phyloP scores from a whole-genome alignment of 2,888 invertebrate genomes.

The Caenorhabditis sulstoni region DNA sequence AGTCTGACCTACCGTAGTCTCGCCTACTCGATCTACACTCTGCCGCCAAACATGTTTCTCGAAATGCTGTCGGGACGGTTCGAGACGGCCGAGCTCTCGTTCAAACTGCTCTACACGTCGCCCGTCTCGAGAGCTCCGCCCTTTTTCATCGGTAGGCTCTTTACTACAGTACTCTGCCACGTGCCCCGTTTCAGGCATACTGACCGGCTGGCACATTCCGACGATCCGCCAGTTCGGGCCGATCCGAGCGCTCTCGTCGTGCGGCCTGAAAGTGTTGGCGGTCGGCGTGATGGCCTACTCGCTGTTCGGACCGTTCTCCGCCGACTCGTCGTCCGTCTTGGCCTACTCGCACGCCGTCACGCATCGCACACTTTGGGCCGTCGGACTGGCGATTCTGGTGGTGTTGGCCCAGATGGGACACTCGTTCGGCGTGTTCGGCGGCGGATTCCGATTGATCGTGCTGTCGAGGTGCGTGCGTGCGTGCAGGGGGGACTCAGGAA shows the following conservation, averaged over 20 bases:
- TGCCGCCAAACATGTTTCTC: conserved; percentile 61
- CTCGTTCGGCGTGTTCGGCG: conserved; percentile 22
- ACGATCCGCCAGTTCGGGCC: conserved; percentile 23
- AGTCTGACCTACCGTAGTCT: conserved; percentile 45
- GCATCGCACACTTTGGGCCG: conserved; percentile 58
- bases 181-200: conserved; percentile 35
- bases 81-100: conserved; percentile 41
- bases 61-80: conserved; percentile 58
- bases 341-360: conserved; percentile 49
- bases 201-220: conserved; percentile 52
- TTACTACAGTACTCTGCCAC: background rate
- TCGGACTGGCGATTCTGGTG: conserved; percentile 52
- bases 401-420: conserved; percentile 51
- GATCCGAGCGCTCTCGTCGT: conserved; percentile 9
- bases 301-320: conserved; percentile 43
- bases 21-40: conserved; percentile 24
- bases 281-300: conserved; percentile 6
- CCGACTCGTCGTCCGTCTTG: too few relatives aligned
- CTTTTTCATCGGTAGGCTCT: conserved; percentile 60
- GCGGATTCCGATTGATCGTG: conserved; percentile 43
- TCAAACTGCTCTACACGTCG: conserved; percentile 55
- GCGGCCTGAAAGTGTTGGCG: conserved; percentile 27
- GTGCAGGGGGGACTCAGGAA: too few relatives aligned
- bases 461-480: conserved; percentile 44
- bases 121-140: conserved; percentile 63